Percentiles rank a stretch among this genome's conserved stretches.
These are phyloP conservation scores for Piaya cayana DNA, from an alignment of 2,113 vertebrate species.

Conservation along the genomic window DNA sequence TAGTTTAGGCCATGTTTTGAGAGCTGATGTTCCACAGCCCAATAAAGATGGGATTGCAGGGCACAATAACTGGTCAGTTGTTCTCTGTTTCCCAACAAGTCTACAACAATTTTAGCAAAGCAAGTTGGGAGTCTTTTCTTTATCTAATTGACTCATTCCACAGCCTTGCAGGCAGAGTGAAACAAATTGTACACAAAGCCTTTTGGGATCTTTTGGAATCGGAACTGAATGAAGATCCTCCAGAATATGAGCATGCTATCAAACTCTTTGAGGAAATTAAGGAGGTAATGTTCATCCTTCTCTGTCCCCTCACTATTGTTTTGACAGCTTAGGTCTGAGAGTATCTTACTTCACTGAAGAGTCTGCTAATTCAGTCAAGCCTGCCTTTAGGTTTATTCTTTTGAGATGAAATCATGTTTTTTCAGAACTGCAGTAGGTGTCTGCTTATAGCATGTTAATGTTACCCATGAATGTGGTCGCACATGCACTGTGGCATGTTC, in stretches of 20 bases:
- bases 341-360: not conserved
- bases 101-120: not conserved
- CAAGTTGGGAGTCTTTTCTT: not conserved
- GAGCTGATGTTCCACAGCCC: not conserved
- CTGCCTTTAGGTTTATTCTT: not conserved
- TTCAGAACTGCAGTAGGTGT: not conserved
- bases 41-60: not conserved
- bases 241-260: conserved; percentile 88
- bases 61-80: not conserved
- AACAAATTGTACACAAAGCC: conserved; percentile 87
- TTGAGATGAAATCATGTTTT: not conserved
- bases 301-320: not conserved
- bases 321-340: not conserved
- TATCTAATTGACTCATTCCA: not conserved
- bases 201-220: conserved; percentile 91
- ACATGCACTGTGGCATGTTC: not conserved
- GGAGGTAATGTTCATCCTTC: conserved; percentile 76
- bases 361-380: not conserved
- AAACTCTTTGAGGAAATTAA: conserved; percentile 91
- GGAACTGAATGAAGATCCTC: conserved; percentile 88
- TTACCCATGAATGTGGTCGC: not conserved
- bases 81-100: not conserved
- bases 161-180: conserved; percentile 85
- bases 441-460: not conserved
- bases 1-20: not conserved